Conservation (phyloP, 2,113 vertebrate genomes). For the Ciconia boyciana region DNA sequence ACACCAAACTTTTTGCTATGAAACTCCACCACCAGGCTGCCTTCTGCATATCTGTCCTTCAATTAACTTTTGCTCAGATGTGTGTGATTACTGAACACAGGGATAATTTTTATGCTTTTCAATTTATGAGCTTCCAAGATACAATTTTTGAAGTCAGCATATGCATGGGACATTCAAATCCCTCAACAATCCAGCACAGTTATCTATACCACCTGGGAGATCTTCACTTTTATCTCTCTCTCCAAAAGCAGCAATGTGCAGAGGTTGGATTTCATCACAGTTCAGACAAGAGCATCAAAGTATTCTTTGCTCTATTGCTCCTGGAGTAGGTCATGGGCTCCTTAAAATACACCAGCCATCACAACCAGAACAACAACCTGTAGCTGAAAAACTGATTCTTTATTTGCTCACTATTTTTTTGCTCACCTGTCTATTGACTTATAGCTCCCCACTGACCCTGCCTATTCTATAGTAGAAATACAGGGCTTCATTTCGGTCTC, state of each 20-base stretch:
- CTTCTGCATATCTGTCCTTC: background rate
- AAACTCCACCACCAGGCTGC: background rate
- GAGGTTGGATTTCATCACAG: background rate
- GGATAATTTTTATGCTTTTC: background rate
- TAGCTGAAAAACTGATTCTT: background rate
- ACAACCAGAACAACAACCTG: background rate
- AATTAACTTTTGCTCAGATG: background rate
- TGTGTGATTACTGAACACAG: background rate
- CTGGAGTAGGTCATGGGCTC: background rate
- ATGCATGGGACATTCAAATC: background rate
- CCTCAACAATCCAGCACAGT: background rate
- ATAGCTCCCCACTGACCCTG: background rate
- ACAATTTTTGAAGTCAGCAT: background rate
- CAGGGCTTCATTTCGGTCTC: background rate
- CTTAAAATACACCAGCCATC: background rate
- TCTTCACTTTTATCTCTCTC: background rate
- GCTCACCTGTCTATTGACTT: background rate
- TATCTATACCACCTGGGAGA: background rate
- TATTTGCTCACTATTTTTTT: background rate
- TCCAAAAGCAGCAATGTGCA: background rate
- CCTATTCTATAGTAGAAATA: background rate
- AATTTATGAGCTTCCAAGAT: background rate
- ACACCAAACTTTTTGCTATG: background rate
- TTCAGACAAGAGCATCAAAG: background rate
- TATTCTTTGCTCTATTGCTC: background rate